Base-by-base conservation (phyloP, 2,888 invertebrate genomes). In the Rotaria socialis region DNA sequence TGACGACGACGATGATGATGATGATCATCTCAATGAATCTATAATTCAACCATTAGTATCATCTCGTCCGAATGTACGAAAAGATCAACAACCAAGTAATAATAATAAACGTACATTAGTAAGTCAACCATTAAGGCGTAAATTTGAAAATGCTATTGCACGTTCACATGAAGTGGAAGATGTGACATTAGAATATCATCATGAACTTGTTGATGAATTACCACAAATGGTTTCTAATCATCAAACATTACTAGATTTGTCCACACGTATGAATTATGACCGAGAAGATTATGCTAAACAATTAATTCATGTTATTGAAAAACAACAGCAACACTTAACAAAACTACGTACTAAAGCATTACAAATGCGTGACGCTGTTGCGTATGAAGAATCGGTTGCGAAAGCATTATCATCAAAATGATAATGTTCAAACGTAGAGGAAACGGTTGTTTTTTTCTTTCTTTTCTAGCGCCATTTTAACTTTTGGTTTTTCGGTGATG, bases 1-100 rank as follows among this genome's bases (percentile, higher is more conserved):
- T 22, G 85, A 85, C 2, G 87, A 87, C 27, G 74, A 87, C 43
- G 74, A 87, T 10, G 87, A 85, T 52, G 87, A 87, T n/a, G 85
- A 85, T 47, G 85, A 85, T 14, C 8, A 41, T n/a, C 6, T 80
- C 5, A n/a, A 80, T 47, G 80, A 80, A 47, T 47, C 47, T 11
- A 1, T 24, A 11, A 14, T 24, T 22, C 47, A 47, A 47, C 24
- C 35, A 11, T 41, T 80, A n/a, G 24, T 24, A n/a, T 11, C 47
- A 47, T 47, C 80, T 14, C 80, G n/a, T 47, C 8, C 80, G 11
- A 47, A 16, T 5, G 7, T n/a, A n/a, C 6, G 24, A 11, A 43
- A 80, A 80, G 0, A 1, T n/a, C 80, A 80, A 22, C 43, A 22
- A 47, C n/a, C 24, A 24, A 14, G 6, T n/a, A 10, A 7, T 24